phyloP scores from a whole-genome alignment of 30 jellyfish, hydroid and myxozoan species.

The Catostylus mosaicus region DNA sequence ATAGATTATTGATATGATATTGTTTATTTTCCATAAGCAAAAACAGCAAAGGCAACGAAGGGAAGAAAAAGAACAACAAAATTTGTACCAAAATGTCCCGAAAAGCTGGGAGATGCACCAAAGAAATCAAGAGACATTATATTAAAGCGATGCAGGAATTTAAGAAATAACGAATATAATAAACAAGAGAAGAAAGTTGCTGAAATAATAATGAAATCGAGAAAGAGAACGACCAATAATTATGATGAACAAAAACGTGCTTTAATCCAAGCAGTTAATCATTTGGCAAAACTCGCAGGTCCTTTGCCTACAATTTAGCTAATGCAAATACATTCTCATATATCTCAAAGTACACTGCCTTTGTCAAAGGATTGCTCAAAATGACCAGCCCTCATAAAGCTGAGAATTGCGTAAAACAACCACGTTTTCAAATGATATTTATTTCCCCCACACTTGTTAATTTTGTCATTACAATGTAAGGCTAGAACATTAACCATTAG shows the following conservation, averaged over 20 bases:
- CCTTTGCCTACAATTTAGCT: constrained; percentile 76
- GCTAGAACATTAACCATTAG: too few species aligned
- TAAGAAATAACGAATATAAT: constrained; percentile 55
- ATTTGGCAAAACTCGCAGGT: constrained; percentile 81
- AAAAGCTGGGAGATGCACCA: constrained; percentile 51
- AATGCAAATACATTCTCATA: too few species aligned
- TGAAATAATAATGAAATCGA: constrained; percentile 30
- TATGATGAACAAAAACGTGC: constrained; percentile 67
- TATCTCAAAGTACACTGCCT: too few species aligned
- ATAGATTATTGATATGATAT: neutral
- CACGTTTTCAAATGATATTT: too few species aligned
- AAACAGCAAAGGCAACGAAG: constrained; percentile 56
- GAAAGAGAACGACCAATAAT: neutral
- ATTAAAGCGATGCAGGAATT: constrained; percentile 49
- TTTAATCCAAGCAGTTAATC: constrained; percentile 68
- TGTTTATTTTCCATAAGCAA: constrained; percentile 20
- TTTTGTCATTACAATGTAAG: too few species aligned
- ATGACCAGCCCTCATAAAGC: too few species aligned
- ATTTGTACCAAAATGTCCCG: constrained; percentile 72
- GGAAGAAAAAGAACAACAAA: constrained; percentile 52
- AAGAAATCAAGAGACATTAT: constrained; percentile 13
- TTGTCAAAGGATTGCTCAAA: too few species aligned
- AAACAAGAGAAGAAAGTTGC: constrained; percentile 71
- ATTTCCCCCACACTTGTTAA: too few species aligned
- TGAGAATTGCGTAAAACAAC: too few species aligned